These are phyloP conservation scores for Lacerta agilis DNA, from an alignment of 2,797 vertebrate species.

Conservation along the genomic window DNA sequence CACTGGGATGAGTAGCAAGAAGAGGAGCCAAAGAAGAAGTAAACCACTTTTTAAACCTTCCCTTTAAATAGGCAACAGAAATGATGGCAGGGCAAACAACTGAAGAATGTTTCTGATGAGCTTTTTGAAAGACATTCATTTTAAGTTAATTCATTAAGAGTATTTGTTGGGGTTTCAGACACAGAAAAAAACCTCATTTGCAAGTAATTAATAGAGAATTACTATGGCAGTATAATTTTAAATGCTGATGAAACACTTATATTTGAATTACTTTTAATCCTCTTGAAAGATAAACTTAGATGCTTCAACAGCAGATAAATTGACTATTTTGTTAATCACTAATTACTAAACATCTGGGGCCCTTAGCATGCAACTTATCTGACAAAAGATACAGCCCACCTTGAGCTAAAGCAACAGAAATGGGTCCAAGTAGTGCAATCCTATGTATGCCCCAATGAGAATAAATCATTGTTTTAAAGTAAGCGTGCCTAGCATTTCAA, in stretches of 20 bases:
- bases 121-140: too few species aligned
- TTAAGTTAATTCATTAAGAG: too few species aligned
- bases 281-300: too few species aligned
- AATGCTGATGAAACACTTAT: too few species aligned
- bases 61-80: constrained; percentile 61
- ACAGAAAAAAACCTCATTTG: too few species aligned
- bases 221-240: too few species aligned
- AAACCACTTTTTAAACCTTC: constrained; percentile 59
- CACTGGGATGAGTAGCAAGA: background rate
- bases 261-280: too few species aligned
- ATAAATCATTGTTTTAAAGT: background rate
- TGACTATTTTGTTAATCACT: background rate
- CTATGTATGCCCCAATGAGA: background rate
- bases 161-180: too few species aligned
- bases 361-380: background rate
- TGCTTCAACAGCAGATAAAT: too few species aligned
- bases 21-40: background rate
- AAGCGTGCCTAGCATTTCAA: background rate
- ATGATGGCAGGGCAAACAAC: background rate
- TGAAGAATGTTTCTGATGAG: too few species aligned
- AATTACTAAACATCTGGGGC: background rate
- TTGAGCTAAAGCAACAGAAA: background rate
- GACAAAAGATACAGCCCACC: background rate
- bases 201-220: too few species aligned
- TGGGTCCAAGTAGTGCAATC: background rate